phyloP scores from a whole-genome alignment of 1,140 invertebrate genomes.

The Bombyx mori region ASM3026992v2 NC_085126.1:11593001-11593500 shows the following conservation, averaged over 20 bases:
- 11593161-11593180: constrained; percentile 86
- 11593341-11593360: constrained; percentile 72
- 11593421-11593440: no score
- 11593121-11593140: constrained; percentile 84
- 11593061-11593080: constrained; percentile 73
- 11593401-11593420: no score
- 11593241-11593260: constrained; percentile 59
- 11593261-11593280: constrained; percentile 87
- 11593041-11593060: constrained; percentile 84
- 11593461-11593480: no score
- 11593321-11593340: constrained; percentile 86
- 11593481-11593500: no score
- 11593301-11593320: constrained; percentile 90
- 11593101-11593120: constrained; percentile 82
- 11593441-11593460: no score
- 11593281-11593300: constrained; percentile 84
- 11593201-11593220: constrained; percentile 92
- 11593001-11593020: constrained; percentile 83
- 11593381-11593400: no score
- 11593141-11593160: constrained; percentile 86
- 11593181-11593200: constrained; percentile 84
- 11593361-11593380: constrained; percentile 44
- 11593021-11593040: constrained; percentile 69
- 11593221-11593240: constrained; percentile 79
- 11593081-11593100: constrained; percentile 78